Evolutionary conservation across 2,888 invertebrate genomes (phyloP).

Genomic region (Pollenia amentaria): DNA sequence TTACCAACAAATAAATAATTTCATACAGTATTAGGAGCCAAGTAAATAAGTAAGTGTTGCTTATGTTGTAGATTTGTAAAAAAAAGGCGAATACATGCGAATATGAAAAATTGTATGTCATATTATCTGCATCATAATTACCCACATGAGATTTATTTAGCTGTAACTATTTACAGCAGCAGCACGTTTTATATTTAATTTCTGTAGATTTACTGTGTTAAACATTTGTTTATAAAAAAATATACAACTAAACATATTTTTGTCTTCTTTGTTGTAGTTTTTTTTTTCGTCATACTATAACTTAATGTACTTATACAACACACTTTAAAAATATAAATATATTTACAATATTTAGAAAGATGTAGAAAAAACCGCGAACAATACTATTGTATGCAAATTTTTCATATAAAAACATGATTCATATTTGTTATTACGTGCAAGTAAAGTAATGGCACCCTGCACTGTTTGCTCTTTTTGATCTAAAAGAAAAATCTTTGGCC

Average conservation of each 20-base stretch:
- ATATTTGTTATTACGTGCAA: constrained; percentile 72
- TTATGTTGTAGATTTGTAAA: constrained; percentile 22
- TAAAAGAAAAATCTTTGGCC: constrained; percentile 61
- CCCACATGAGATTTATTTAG: constrained; percentile 75
- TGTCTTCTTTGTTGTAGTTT: constrained; percentile 14
- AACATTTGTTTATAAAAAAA: constrained; percentile 23
- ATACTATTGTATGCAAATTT: constrained; percentile 72
- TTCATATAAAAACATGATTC: constrained; percentile 70
- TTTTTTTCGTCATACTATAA: constrained; percentile 31
- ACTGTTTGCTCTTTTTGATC: constrained; percentile 67
- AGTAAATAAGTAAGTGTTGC: constrained; percentile 35
- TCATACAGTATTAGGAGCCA: not conserved
- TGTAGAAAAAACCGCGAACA: constrained; percentile 33
- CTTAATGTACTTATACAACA: constrained; percentile 50
- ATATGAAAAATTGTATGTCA: constrained; percentile 75
- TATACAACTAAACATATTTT: not conserved
- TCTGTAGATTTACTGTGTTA: constrained; percentile 31
- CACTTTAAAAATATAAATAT: constrained; percentile 38
- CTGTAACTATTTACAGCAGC: constrained; percentile 45
- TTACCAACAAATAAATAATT: constrained; percentile 16
- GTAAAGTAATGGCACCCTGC: constrained; percentile 58
- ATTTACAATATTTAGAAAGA: constrained; percentile 23
- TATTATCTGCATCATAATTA: constrained; percentile 84
- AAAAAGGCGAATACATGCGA: constrained; percentile 50
- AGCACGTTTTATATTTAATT: constrained; percentile 58